Percentiles rank a stretch among this genome's conserved stretches.
Conservation (phyloP, 2,888 invertebrate genomes). For the Pseudococcus viburni region DNA sequence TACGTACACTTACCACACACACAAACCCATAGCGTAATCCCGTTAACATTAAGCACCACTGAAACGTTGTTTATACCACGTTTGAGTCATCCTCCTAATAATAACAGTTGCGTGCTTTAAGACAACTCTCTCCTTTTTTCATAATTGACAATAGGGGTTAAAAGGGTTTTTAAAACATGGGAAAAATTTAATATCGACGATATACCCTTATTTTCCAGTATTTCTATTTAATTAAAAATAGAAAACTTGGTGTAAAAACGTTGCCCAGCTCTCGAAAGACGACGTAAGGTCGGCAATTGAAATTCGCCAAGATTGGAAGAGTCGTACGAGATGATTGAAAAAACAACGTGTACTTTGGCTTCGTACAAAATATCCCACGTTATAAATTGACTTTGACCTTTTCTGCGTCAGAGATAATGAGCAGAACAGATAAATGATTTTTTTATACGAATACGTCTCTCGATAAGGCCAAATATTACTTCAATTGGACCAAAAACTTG, state of each 20-base stretch:
- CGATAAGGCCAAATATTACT: too few species aligned
- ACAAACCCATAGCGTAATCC: background rate
- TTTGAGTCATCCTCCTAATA: conserved; percentile 51
- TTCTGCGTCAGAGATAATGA: background rate
- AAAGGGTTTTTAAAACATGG: conserved; percentile 53
- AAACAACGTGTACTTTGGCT: background rate
- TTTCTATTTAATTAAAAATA: conserved; percentile 47
- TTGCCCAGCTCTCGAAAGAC: background rate
- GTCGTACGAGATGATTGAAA: background rate
- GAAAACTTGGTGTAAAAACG: background rate
- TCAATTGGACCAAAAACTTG: background rate
- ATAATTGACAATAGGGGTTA: conserved; percentile 50
- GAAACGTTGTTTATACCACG: conserved; percentile 53
- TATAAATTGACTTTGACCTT: background rate
- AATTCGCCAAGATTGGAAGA: background rate
- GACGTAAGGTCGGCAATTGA: background rate
- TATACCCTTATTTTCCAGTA: conserved; percentile 37
- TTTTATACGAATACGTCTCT: background rate
- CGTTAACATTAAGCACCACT: conserved; percentile 47
- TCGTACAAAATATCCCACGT: background rate
- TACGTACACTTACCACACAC: background rate
- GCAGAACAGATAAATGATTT: background rate
- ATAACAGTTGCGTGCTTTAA: conserved; percentile 51
- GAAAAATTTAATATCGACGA: conserved; percentile 32
- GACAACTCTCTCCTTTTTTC: conserved; percentile 29